Base-by-base conservation (phyloP, 1,140 invertebrate species). In the Pseudomyrmex flavicornis region DNA sequence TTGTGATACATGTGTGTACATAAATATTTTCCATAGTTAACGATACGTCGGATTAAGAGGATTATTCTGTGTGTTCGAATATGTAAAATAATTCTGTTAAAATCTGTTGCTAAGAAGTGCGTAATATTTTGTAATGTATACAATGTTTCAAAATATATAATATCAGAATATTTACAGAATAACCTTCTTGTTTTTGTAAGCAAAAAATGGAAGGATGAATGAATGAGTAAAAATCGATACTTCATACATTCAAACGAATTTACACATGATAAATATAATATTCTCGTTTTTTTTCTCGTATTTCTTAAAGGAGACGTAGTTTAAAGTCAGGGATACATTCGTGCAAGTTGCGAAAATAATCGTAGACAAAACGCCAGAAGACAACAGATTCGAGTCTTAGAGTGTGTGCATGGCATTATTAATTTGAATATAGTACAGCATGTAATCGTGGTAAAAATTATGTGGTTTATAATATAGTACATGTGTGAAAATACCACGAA, bases 1-100 rank as follows among this genome's bases (percentile, higher is more conserved):
- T 52, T 83, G 77, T 85, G 77, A 85, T 59, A 85, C 82, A 85
- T 77, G 80, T 84, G 77, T 88, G 72, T 88, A 85, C 50, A 77
- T 85, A 84, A 63, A 62, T 82, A 82, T 82, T 74, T 63, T 74
- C 2, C 20, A 74, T 52, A 63, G 46, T 75, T 69, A 35, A 75
- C 75, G 35, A 87, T 70, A 10, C 20, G 22, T 86, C 74, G 87
- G 61, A 22, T 54, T 35, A 7, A 7, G 80, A 35, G 82, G 20
- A 22, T 58, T 74, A 35, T 76, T 73, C 59, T 76, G 44, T 48
- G 26, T 26, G 1, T 58, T 17, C 54, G 17, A 77, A 54, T 10
- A 17, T 76, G 46, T 59, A 35, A 35, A 35, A 35, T 35, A 59
- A 35, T 73, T 68, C 7, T 1, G 48, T 17, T 52, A 76, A 52